phyloP scores from a whole-genome alignment of 2,113 vertebrate genomes.

The Heptranchias perlo region DNA sequence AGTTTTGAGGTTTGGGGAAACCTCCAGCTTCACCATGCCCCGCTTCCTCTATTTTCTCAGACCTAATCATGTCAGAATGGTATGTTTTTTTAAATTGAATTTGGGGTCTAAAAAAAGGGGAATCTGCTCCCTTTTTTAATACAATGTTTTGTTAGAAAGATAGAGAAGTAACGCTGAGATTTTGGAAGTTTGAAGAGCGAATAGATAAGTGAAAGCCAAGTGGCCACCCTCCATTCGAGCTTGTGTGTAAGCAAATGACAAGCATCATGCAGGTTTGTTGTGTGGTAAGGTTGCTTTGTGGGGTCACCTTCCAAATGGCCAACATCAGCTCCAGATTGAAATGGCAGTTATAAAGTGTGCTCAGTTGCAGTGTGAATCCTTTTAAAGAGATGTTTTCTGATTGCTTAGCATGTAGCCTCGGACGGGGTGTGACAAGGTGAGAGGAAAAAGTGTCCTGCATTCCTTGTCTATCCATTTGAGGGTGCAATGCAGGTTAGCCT shows the following conservation, averaged over 20 bases:
- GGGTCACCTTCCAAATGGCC: background rate
- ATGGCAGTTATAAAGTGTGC: background rate
- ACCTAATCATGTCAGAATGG: background rate
- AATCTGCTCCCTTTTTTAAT: background rate
- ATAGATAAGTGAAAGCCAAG: background rate
- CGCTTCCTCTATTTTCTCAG: background rate
- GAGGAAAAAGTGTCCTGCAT: background rate
- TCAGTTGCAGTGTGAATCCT: background rate
- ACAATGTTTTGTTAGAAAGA: background rate
- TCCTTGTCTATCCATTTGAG: background rate
- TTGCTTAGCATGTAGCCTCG: background rate
- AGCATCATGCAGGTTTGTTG: background rate
- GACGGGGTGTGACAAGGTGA: background rate
- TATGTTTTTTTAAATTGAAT: background rate
- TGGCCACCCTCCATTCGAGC: background rate
- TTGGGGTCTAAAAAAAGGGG: background rate
- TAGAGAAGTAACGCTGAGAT: background rate
- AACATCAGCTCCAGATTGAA: background rate
- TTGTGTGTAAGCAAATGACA: background rate
- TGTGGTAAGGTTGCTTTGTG: background rate
- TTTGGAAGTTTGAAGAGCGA: slow-evolving; percentile 1
- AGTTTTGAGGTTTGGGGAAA: background rate
- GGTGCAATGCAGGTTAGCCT: background rate
- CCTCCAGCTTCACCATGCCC: background rate
- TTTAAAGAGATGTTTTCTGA: background rate